Evolutionary conservation across 2,888 invertebrate species (phyloP), one percentile per base, ranked within the genome.

Genomic region (Cephus nigrinus): DNA sequence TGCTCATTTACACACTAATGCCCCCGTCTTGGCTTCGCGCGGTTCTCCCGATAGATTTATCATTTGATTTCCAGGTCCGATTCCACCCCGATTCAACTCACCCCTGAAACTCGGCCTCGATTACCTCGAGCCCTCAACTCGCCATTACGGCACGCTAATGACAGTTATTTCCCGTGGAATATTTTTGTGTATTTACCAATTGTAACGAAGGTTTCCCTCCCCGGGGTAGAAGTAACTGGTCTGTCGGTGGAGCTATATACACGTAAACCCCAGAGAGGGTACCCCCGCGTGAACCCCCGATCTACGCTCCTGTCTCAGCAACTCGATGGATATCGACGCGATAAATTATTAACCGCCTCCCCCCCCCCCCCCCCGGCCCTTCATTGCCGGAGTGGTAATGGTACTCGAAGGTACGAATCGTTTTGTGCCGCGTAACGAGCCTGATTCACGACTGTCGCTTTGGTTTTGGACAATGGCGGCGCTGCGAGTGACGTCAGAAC

Each of bases 1-100:
- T 77, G 76, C 85, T 87, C 86, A 86, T 89, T 88, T 87, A 85
- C 86, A 87, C 86, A 83, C 85, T 86, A 85, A 88, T 86, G 85
- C 33, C 33, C 33, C 35, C 76, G 69, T 75, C 71, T 71, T 71
- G 71, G 31, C 71, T 55, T 71, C 31, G 55, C 40, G 32, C 75
- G 79, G 80, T 80, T 74, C 83, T 36, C 12, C 71, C 82, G 77
- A 83, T 83, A 83, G 86, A 88, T 88, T 86, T 83, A 86, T 88
- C 88, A 83, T 86, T 86, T 82, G 82, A 84, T 86, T 83, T 82
- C 80, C 81, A 32, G 68, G 68, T 32, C 32, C 69, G 31, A 31
- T 73, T 68, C 68, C 73, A 68, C 35, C 33, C 30, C 32, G 11
- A 31, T 32, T 71, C 71, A 11, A 15, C 31, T 32, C 31, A 32